Percentiles rank a stretch among this genome's conserved stretches.
phyloP scores from a whole-genome alignment of 2,113 vertebrate species.

The Ophthalmolycus amberensis region DNA sequence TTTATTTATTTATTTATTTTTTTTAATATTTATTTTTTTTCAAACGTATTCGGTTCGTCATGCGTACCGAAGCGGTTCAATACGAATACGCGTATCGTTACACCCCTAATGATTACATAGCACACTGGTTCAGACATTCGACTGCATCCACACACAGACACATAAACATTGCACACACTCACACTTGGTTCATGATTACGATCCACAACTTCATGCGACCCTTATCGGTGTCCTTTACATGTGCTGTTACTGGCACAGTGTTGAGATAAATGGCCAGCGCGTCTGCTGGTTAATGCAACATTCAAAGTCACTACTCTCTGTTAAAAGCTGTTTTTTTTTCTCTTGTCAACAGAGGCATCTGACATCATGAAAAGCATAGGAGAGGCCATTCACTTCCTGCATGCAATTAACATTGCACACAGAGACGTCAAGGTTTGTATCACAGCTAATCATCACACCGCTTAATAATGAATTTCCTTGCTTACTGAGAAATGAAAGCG shows the following conservation, averaged over 20 bases:
- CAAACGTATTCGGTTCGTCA: too few relatives aligned
- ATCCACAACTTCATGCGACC: neutral
- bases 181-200: neutral
- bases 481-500: neutral
- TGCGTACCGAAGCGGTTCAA: too few relatives aligned
- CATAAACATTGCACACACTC: neutral
- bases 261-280: neutral
- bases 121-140: neutral
- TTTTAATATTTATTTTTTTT: too few relatives aligned
- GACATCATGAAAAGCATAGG: conserved; percentile 99
- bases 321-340: conserved; percentile 7
- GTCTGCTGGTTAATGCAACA: neutral
- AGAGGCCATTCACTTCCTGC: conserved; percentile 94
- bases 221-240: neutral
- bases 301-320: neutral
- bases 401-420: conserved; percentile 96
- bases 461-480: neutral
- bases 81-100: too few relatives aligned
- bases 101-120: neutral
- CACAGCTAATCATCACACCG: neutral
- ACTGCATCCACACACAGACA: neutral
- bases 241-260: neutral
- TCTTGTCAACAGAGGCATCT: conserved; percentile 88
- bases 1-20: too few relatives aligned
- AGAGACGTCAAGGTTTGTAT: conserved; percentile 94